Evolutionary conservation across 2,113 vertebrate species (phyloP).

Genomic region (Dasyornis broadbenti): DNA sequence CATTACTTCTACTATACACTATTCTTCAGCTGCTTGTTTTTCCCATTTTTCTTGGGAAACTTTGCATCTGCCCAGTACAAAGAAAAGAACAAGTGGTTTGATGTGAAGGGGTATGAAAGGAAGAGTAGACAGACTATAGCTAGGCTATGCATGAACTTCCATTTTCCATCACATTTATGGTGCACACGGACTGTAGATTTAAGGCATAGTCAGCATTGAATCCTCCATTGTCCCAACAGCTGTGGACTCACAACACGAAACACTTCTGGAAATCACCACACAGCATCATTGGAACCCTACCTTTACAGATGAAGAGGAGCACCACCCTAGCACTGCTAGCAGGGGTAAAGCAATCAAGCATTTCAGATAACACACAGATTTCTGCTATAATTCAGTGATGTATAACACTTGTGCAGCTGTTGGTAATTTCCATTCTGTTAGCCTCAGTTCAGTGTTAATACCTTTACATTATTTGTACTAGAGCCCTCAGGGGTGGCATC

Average conservation of each 20-base stretch:
- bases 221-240: slow-evolving; percentile 16
- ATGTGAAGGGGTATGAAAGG: neutral
- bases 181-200: neutral
- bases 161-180: neutral
- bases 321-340: neutral
- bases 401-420: neutral
- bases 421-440: neutral
- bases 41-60: neutral
- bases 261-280: neutral
- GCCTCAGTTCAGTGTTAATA: neutral
- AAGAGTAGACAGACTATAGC: neutral
- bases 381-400: neutral
- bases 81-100: neutral
- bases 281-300: neutral
- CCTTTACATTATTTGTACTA: neutral
- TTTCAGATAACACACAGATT: neutral
- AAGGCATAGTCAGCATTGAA: neutral
- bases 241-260: neutral
- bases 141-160: neutral
- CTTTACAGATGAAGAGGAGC: slow-evolving; percentile 29
- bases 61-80: neutral
- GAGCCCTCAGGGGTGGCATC: neutral
- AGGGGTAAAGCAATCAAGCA: slow-evolving; percentile 23
- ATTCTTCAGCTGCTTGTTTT: neutral
- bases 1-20: neutral